These are phyloP conservation scores for Calyptomena viridis DNA, from an alignment of 2,113 vertebrate species.

Conservation along the genomic window DNA sequence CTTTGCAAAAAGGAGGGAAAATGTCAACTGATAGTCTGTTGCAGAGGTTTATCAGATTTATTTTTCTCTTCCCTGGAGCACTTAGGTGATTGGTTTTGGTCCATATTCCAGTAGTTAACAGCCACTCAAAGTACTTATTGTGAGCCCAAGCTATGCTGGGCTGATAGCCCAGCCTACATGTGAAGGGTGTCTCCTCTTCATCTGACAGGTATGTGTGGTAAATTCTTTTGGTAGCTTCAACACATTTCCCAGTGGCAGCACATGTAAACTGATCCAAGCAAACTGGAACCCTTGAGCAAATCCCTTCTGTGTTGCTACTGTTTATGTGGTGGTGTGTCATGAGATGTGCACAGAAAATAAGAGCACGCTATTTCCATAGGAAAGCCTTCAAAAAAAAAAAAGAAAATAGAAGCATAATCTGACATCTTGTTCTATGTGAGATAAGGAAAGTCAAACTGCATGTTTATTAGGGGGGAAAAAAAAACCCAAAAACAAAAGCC, in stretches of 20 bases:
- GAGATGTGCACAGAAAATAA: conserved; percentile 66
- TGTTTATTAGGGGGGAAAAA: conserved; percentile 70
- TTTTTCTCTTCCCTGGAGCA: conserved; percentile 29
- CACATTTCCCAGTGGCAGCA: conserved; percentile 23
- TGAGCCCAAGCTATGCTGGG: neutral
- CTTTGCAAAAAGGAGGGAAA: neutral
- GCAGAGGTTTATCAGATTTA: conserved; percentile 30
- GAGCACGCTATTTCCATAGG: conserved; percentile 74
- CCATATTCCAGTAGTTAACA: neutral
- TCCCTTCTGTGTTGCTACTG: conserved; percentile 40
- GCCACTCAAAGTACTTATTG: neutral
- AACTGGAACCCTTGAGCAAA: conserved; percentile 42
- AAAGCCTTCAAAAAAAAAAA: conserved; percentile 57
- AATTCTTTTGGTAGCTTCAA: conserved; percentile 40
- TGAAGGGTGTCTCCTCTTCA: conserved; percentile 9
- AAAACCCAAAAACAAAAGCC: neutral
- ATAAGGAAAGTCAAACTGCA: conserved; percentile 72
- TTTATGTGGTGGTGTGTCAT: conserved; percentile 18
- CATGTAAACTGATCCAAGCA: neutral
- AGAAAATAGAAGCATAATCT: conserved; percentile 26
- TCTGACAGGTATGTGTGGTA: neutral
- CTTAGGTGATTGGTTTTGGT: conserved; percentile 48
- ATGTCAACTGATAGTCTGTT: neutral
- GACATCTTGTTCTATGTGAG: conserved; percentile 70
- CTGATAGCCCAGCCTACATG: neutral